Percentiles rank a stretch among this genome's conserved stretches.
phyloP scores from a whole-genome alignment of 2,888 invertebrate species.

The Ellobium chinense region DNA sequence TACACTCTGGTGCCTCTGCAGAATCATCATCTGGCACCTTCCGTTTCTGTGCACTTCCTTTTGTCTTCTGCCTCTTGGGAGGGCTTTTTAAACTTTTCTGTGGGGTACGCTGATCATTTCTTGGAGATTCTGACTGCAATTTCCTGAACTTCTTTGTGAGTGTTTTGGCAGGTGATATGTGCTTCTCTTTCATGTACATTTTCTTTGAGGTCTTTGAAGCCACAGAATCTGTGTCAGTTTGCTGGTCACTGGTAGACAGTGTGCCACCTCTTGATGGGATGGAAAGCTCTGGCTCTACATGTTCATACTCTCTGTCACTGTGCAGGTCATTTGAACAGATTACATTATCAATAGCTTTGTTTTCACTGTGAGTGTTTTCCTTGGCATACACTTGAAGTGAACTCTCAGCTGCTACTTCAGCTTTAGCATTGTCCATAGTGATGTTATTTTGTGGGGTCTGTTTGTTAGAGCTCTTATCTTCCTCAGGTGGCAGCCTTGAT shows the following conservation, averaged over 20 bases:
- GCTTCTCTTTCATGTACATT: no score
- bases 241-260: background rate
- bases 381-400: background rate
- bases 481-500: no score
- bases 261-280: background rate
- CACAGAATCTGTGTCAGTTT: background rate
- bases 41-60: background rate
- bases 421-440: no score
- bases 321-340: no score
- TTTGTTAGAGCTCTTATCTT: no score
- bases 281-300: background rate
- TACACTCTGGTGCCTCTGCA: background rate
- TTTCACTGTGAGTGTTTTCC: background rate
- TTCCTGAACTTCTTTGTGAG: no score
- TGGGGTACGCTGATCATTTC: background rate
- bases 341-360: background rate
- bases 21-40: slow-evolving; percentile 44
- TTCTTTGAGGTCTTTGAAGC: no score
- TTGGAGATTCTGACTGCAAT: no score
- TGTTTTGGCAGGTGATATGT: no score
- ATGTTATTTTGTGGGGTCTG: no score
- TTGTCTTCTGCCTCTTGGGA: background rate
- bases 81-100: background rate
- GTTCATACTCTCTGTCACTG: no score
- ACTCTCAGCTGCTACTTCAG: no score